Evolutionary conservation across 2,797 vertebrate genomes (phyloP).

Genomic region (Melanogrammus aeglefinus): DNA sequence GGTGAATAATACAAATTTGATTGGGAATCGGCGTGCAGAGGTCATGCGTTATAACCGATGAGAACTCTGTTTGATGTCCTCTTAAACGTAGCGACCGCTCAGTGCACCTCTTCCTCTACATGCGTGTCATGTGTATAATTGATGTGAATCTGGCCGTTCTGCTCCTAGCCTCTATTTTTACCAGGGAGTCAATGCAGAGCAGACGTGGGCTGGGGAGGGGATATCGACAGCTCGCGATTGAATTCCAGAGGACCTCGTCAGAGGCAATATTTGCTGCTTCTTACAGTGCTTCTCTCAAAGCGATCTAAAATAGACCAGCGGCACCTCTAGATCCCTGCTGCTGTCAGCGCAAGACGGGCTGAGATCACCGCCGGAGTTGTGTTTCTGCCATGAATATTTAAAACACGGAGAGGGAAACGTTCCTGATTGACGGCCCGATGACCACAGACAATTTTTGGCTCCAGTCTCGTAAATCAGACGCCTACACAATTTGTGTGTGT

Average conservation of each 20-base stretch:
- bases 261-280: conserved; percentile 21
- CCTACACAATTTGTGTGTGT: background rate
- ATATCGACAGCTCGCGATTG: background rate
- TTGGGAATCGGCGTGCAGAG: background rate
- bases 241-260: conserved; percentile 4
- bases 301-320: background rate
- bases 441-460: conserved; percentile 27
- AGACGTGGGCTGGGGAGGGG: background rate
- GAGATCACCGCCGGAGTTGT: conserved; percentile 9
- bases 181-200: background rate
- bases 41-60: background rate
- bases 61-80: background rate
- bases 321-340: conserved; percentile 12
- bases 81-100: background rate
- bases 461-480: conserved; percentile 27
- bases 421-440: conserved; percentile 20
- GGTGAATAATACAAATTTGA: background rate
- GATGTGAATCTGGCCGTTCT: background rate
- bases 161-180: background rate
- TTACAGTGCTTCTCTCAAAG: conserved; percentile 13
- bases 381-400: conserved; percentile 29
- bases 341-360: background rate
- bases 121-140: background rate
- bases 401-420: conserved; percentile 2
- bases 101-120: background rate